These are phyloP conservation scores for Xanthia togata DNA, from an alignment of 2,888 invertebrate genomes.

Conservation along the genomic window DNA sequence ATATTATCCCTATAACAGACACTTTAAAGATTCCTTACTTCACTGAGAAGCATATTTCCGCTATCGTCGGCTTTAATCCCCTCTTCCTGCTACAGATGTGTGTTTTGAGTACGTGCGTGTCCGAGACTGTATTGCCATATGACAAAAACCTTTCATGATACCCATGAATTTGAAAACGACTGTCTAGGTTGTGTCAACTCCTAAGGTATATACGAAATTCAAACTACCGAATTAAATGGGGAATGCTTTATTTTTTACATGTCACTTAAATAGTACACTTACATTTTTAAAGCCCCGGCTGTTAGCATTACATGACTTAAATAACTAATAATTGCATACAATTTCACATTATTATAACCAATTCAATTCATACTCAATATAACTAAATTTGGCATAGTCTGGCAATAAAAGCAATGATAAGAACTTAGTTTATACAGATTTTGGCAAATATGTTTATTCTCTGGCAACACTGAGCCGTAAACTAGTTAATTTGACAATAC, in stretches of 20 bases:
- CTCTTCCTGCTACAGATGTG: neutral
- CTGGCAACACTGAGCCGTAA: slow-evolving; percentile 47
- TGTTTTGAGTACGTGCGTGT: slow-evolving; percentile 10
- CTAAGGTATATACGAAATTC: slow-evolving; percentile 53
- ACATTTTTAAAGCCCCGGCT: slow-evolving; percentile 53
- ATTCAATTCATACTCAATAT: slow-evolving; percentile 49
- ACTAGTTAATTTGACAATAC: slow-evolving; percentile 41
- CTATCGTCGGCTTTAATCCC: neutral
- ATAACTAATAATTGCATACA: slow-evolving; percentile 56
- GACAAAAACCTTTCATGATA: slow-evolving; percentile 13
- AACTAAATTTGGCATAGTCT: slow-evolving; percentile 59
- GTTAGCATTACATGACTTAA: slow-evolving; percentile 56
- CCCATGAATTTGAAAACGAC: neutral
- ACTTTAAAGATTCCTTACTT: neutral
- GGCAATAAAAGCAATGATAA: slow-evolving; percentile 58
- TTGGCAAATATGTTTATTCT: slow-evolving; percentile 28
- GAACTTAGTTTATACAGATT: slow-evolving; percentile 7
- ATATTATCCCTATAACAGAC: neutral
- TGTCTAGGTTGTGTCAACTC: slow-evolving; percentile 18
- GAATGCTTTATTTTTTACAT: slow-evolving; percentile 60
- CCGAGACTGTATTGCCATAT: slow-evolving; percentile 36
- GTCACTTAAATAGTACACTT: slow-evolving; percentile 62
- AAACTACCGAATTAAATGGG: slow-evolving; percentile 60
- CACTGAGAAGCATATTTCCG: neutral
- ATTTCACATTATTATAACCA: slow-evolving; percentile 61